Conservation (phyloP, 2,888 invertebrate species). For the Polymixis lichenea region DNA sequence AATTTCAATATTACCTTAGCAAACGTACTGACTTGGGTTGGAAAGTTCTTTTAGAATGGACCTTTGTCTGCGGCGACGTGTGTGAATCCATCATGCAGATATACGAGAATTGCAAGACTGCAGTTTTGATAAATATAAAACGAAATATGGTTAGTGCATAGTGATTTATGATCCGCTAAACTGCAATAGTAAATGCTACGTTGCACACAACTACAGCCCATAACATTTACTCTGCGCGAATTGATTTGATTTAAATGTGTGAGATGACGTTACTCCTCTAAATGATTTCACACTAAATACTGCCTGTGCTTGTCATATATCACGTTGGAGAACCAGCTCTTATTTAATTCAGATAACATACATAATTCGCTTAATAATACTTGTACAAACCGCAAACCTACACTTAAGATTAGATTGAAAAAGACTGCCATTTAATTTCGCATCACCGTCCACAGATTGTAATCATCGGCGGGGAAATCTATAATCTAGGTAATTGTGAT, state of each 20-base stretch:
- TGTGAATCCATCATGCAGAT: constrained; percentile 15
- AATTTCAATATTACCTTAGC: constrained; percentile 57
- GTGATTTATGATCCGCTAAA: constrained; percentile 29
- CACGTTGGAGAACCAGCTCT: constrained; percentile 12
- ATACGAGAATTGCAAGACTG: constrained; percentile 24
- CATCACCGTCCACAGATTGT: constrained; percentile 50
- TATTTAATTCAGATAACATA: constrained; percentile 26
- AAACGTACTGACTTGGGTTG: constrained; percentile 34
- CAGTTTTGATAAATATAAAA: constrained; percentile 32
- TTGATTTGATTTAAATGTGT: constrained; percentile 25
- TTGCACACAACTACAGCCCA: constrained; percentile 9
- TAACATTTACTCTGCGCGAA: constrained; percentile 18
- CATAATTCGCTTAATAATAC: constrained; percentile 41
- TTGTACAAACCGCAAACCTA: constrained; percentile 46
- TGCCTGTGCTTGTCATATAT: constrained; percentile 21
- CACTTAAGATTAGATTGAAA: constrained; percentile 56
- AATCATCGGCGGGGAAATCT: constrained; percentile 52
- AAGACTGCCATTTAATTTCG: constrained; percentile 62
- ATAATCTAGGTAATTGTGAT: constrained; percentile 56
- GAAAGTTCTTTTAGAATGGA: constrained; percentile 14
- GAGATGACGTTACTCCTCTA: constrained; percentile 2
- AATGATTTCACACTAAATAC: constrained; percentile 23
- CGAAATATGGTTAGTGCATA: constrained; percentile 26
- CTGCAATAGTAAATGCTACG: constrained; percentile 1
- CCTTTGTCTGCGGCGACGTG: constrained; percentile 42